phyloP scores from a whole-genome alignment of 2,113 vertebrate species.

The Uropsilus gracilis region DNA sequence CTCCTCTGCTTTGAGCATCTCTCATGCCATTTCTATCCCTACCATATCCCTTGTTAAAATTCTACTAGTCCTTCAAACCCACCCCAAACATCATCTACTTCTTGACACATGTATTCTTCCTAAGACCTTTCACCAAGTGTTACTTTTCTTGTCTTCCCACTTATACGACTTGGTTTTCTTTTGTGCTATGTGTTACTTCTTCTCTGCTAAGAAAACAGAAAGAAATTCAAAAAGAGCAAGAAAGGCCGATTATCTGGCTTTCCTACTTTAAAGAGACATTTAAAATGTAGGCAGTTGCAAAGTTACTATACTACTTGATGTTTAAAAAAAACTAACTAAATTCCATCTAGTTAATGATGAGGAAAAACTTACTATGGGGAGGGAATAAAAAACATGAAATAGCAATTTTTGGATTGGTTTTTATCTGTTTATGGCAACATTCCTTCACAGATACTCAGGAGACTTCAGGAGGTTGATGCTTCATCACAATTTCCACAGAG shows the following conservation, averaged over 20 bases:
- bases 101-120: not conserved
- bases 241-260: not conserved
- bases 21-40: not conserved
- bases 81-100: not conserved
- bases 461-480: not conserved
- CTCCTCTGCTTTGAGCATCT: not conserved
- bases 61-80: not conserved
- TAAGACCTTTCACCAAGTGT: not conserved
- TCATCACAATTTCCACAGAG: not conserved
- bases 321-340: slow-evolving; percentile 39
- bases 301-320: not conserved
- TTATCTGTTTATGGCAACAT: not conserved
- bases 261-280: not conserved
- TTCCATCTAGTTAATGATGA: slow-evolving; percentile 2
- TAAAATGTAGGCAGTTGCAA: not conserved
- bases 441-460: not conserved
- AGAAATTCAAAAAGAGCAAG: not conserved
- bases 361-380: not conserved
- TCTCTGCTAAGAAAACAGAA: not conserved
- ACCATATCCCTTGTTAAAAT: not conserved
- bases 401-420: not conserved
- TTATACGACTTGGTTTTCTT: not conserved
- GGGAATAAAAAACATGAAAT: not conserved
- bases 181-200: not conserved
- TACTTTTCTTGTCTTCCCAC: not conserved